These are phyloP conservation scores for Amiota minor DNA, from an alignment of 2,888 invertebrate genomes.

Conservation along the genomic window DNA sequence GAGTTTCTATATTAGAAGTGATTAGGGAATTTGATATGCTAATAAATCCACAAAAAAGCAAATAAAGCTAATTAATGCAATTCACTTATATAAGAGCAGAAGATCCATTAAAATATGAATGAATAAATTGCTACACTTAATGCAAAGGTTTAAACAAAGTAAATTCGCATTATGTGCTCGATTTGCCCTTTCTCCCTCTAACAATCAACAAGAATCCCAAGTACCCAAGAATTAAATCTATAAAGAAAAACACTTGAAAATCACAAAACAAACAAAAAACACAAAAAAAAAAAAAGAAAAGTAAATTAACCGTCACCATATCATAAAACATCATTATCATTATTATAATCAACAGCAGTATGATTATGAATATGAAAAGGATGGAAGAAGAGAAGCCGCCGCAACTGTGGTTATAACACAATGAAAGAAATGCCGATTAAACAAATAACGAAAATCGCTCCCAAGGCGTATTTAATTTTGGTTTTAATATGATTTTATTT, in stretches of 20 bases:
- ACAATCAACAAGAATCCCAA: too few species aligned
- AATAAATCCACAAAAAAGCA: too few species aligned
- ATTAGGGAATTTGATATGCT: too few species aligned
- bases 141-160: too few species aligned
- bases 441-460: conserved; percentile 32
- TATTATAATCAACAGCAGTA: conserved; percentile 13
- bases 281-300: not conserved
- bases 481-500: conserved; percentile 25
- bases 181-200: too few species aligned
- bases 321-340: conserved; percentile 9
- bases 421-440: conserved; percentile 29
- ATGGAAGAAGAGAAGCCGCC: too few species aligned
- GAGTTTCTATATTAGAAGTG: too few species aligned
- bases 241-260: not conserved
- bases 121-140: too few species aligned
- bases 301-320: not conserved
- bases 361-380: too few species aligned
- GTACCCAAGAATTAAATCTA: not conserved
- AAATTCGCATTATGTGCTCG: not conserved
- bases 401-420: not conserved
- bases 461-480: conserved; percentile 32
- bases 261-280: not conserved
- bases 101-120: too few species aligned
- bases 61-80: too few species aligned
- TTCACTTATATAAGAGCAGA: too few species aligned